phyloP scores from a whole-genome alignment of 2,888 invertebrate species.

The Pollenia angustigena region DNA sequence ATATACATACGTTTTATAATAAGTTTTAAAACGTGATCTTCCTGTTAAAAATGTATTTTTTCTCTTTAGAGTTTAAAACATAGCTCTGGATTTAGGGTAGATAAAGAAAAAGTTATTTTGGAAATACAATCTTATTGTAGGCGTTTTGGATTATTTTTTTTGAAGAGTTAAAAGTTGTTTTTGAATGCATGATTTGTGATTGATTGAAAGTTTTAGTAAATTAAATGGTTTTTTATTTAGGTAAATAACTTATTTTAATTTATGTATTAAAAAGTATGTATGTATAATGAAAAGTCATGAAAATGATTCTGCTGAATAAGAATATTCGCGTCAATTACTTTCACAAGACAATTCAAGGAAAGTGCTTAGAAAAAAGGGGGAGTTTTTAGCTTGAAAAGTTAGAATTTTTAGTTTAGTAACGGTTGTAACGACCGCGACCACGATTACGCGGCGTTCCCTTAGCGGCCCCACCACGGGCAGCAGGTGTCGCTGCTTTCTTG shows the following conservation, averaged over 20 bases:
- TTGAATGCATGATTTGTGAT: slow-evolving; percentile 35
- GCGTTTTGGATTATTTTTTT: slow-evolving; percentile 1
- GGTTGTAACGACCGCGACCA: slow-evolving; percentile 83
- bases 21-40: slow-evolving; percentile 5
- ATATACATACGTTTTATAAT: too few species aligned
- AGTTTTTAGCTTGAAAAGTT: neutral
- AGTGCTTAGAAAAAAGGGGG: slow-evolving; percentile 26
- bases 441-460: slow-evolving; percentile 83
- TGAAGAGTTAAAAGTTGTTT: neutral
- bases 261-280: slow-evolving; percentile 42
- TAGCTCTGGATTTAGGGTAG: slow-evolving; percentile 4
- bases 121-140: slow-evolving; percentile 17
- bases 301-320: slow-evolving; percentile 73
- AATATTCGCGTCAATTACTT: slow-evolving; percentile 72
- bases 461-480: slow-evolving; percentile 76
- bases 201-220: slow-evolving; percentile 31
- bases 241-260: slow-evolving; percentile 56
- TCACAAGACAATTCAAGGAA: slow-evolving; percentile 51
- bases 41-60: neutral
- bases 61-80: neutral
- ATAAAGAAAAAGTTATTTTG: neutral
- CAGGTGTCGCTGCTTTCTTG: slow-evolving; percentile 77
- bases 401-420: slow-evolving; percentile 78
- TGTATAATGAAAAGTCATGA: slow-evolving; percentile 58
- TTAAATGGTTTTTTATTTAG: slow-evolving; percentile 34